A percentile compares a stretch with the other conserved stretches of the same genome.
These are phyloP conservation scores for Tachina fera DNA, from an alignment of 2,888 invertebrate genomes.

Conservation along the genomic window DNA sequence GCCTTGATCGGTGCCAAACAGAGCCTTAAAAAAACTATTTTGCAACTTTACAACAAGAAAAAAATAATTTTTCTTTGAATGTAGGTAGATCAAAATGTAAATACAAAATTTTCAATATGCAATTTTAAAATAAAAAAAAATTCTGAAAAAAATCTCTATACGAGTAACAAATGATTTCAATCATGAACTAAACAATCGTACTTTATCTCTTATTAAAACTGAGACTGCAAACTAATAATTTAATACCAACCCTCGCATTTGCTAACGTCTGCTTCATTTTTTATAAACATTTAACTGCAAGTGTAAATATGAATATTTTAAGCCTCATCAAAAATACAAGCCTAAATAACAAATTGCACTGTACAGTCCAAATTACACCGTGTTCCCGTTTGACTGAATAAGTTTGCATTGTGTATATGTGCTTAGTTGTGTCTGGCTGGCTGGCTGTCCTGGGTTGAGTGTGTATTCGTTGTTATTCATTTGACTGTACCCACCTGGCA, in stretches of 20 bases:
- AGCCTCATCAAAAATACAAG: slow-evolving; percentile 12
- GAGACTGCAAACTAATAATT: background rate
- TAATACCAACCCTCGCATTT: background rate
- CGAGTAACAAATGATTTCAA: too few relatives aligned
- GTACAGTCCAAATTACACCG: slow-evolving; percentile 1
- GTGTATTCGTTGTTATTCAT: background rate
- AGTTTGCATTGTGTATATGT: background rate
- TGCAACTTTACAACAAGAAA: too few relatives aligned
- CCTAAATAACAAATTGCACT: background rate
- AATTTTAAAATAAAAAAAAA: too few relatives aligned
- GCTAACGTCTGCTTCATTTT: background rate
- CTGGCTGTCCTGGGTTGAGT: background rate
- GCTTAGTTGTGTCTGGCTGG: slow-evolving; percentile 8
- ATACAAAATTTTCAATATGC: too few relatives aligned
- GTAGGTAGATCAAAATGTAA: too few relatives aligned
- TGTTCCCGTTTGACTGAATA: background rate
- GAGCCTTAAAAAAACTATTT: too few relatives aligned
- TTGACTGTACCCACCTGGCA: too few relatives aligned
- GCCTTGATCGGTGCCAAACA: too few relatives aligned
- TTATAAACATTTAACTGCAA: slow-evolving; percentile 4
- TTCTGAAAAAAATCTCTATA: too few relatives aligned
- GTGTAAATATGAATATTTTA: slow-evolving; percentile 7
- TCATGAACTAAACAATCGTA: too few relatives aligned
- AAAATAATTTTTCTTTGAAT: too few relatives aligned
- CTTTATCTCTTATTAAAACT: too few relatives aligned